Conservation (phyloP, 2,113 vertebrate species). For the Rutilus rutilus region DNA sequence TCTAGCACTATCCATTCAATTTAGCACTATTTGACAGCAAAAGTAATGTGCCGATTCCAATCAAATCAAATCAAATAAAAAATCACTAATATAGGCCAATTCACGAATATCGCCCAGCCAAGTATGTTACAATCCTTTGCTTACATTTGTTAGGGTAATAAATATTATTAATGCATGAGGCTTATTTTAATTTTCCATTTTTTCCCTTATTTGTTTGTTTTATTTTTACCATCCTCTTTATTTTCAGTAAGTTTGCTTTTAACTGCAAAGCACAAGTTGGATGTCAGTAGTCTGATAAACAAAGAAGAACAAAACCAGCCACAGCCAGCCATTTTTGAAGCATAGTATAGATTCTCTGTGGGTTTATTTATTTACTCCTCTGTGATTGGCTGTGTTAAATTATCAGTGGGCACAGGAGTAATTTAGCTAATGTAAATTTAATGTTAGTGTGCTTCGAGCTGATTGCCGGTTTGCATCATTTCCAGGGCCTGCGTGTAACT, state of each 20-base stretch:
- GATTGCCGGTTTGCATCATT: constrained; percentile 22
- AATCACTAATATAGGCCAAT: background rate
- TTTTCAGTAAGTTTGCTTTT: constrained; percentile 33
- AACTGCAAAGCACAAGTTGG: constrained; percentile 22
- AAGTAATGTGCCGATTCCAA: background rate
- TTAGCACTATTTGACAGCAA: background rate
- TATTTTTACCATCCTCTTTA: constrained; percentile 23
- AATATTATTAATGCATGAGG: constrained; percentile 40
- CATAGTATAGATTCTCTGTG: constrained; percentile 5
- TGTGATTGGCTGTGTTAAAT: constrained; percentile 38
- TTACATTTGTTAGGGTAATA: background rate
- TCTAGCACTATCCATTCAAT: background rate
- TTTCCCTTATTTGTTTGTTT: constrained; percentile 12
- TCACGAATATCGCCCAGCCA: background rate
- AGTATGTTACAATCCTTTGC: background rate
- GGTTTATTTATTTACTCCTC: constrained; percentile 19
- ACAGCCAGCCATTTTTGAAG: background rate
- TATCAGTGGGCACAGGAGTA: constrained; percentile 14
- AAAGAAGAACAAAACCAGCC: constrained; percentile 1
- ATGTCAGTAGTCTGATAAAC: constrained; percentile 2
- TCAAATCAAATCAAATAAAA: background rate
- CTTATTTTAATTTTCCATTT: background rate
- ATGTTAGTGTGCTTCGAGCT: constrained; percentile 3
- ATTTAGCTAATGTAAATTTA: constrained; percentile 23
- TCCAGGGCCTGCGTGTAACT: constrained; percentile 7